Percentiles rank a stretch among this genome's conserved stretches.
These are phyloP conservation scores for Callitettix versicolor DNA, from an alignment of 1,140 invertebrate species.

Conservation along the genomic window DNA sequence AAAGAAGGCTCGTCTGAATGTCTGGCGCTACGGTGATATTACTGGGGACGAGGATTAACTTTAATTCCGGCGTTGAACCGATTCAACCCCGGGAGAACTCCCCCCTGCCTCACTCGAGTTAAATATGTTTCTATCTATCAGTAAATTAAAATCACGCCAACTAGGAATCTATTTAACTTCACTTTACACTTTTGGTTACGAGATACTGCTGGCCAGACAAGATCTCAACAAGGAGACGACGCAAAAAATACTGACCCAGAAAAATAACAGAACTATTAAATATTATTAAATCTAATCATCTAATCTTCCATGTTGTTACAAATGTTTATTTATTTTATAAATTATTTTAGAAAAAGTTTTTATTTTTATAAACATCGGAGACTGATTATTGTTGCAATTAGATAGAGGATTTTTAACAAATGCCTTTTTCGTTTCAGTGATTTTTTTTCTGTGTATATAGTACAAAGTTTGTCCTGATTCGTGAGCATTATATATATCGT, in stretches of 20 bases:
- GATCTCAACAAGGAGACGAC: no score
- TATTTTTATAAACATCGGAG: no score
- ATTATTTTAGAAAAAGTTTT: background rate
- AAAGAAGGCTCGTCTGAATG: conserved; percentile 68
- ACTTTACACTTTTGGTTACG: no score
- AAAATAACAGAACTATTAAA: no score
- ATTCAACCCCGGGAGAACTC: background rate
- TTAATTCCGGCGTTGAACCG: conserved; percentile 35
- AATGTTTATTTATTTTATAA: background rate
- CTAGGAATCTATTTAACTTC: background rate
- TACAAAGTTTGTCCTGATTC: background rate
- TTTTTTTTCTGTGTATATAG: no score
- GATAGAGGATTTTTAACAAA: no score
- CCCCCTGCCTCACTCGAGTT: no score
- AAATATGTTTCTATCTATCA: background rate
- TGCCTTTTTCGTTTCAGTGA: no score
- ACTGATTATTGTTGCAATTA: no score
- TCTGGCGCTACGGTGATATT: conserved; percentile 95
- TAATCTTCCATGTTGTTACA: background rate
- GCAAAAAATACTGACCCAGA: no score
- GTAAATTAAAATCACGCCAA: background rate
- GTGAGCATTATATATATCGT: conserved; percentile 2
- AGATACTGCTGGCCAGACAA: no score
- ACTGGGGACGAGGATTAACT: conserved; percentile 90
- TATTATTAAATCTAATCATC: background rate